Base-by-base conservation (phyloP, 2,113 vertebrate genomes). In the Condylura cristata region DNA sequence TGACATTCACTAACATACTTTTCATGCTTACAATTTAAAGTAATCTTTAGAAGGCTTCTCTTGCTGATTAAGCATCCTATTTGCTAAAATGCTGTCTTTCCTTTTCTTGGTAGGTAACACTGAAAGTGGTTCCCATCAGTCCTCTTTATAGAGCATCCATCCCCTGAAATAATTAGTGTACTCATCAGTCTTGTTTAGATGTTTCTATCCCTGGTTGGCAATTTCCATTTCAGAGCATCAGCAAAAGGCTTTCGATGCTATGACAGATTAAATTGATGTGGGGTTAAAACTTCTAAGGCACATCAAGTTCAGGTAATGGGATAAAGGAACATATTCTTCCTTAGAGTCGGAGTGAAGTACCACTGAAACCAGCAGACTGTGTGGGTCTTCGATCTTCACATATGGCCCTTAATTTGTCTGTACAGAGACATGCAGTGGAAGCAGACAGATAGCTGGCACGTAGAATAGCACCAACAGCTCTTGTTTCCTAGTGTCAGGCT, bases 21-120 rank as follows among this genome's bases (percentile, higher is more conserved):
- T 81, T 70, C 65, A 66, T 61, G 71, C 61, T 84, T 81, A 90
- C 86, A 44, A 93, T 97, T 86, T 83, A 91, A 97, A 93, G 44
- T 26, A 37, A 92, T 87, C 34, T 89, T 84, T 81, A 53, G 60
- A 92, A 90, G 34, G 2, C 13, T 95, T 90, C 60, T 87, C 81
- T 87, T 95, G 63, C 76, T 96, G 71, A 93, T 80, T 90, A 95
- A 93, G 70, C 81, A 90, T 76, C 18, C 13, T 84, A 58, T 87
- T 95, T 92, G 71, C 44, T 87, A 68, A 95, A 93, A 84, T 89
- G n/a, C 26, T 83, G 6, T 53, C 83, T 78, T 91, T 83, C 44
- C 0, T 65, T 87, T 93, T 71, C 82, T 95, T 79, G 32, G 53
- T 86, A 83, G 48, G 26, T 91, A 86, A 89, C 63, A 70, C 28